phyloP scores from a whole-genome alignment of 2,888 invertebrate genomes.

The Hartigia nigra region DNA sequence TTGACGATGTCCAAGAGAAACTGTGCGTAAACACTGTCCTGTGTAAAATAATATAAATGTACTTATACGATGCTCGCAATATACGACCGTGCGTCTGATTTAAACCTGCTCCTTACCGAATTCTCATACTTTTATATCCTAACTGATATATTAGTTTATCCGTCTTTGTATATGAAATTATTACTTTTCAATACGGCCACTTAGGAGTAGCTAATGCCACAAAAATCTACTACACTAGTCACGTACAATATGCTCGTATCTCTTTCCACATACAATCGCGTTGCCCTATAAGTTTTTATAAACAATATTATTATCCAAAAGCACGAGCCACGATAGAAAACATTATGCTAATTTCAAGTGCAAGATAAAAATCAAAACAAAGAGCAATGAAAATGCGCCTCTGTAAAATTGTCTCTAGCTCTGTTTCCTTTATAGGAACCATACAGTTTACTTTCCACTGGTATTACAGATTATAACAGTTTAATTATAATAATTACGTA shows the following conservation, averaged over 20 bases:
- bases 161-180: not conserved
- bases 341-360: no score
- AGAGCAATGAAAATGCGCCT: no score
- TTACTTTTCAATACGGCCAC: not conserved
- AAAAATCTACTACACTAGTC: not conserved
- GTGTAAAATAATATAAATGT: slow-evolving; percentile 5
- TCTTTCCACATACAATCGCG: not conserved
- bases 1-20: not conserved
- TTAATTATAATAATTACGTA: not conserved
- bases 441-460: not conserved
- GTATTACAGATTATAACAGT: not conserved
- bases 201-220: not conserved
- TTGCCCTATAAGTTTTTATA: not conserved
- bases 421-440: no score
- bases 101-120: not conserved
- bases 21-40: not conserved
- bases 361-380: no score
- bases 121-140: not conserved
- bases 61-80: slow-evolving; percentile 1
- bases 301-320: not conserved
- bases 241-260: not conserved
- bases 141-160: not conserved
- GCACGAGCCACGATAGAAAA: no score
- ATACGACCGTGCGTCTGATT: not conserved
- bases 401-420: no score